Conservation (phyloP, 2,797 vertebrate genomes). For the Nannoperca australis region DNA sequence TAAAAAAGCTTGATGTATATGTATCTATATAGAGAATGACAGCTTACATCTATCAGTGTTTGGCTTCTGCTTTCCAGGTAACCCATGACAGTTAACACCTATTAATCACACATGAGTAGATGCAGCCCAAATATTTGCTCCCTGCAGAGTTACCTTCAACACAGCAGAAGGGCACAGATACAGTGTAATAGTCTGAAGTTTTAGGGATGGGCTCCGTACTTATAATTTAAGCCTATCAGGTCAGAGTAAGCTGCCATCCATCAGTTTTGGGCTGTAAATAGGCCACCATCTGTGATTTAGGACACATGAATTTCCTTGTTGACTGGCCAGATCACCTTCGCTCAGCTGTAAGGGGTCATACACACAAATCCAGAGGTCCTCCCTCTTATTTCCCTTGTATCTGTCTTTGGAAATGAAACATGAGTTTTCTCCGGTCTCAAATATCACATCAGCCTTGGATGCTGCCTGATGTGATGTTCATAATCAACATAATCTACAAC, state of each 20-base stretch:
- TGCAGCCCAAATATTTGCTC: slow-evolving; percentile 15
- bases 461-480: neutral
- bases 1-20: neutral
- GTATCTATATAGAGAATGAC: neutral
- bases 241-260: slow-evolving; percentile 5
- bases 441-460: neutral
- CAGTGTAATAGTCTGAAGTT: neutral
- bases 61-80: slow-evolving; percentile 2
- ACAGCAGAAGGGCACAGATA: neutral
- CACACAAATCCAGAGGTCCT: neutral
- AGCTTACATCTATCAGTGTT: slow-evolving; percentile 30
- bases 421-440: neutral
- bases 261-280: slow-evolving; percentile 26
- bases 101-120: slow-evolving; percentile 28
- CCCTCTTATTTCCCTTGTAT: slow-evolving; percentile 7
- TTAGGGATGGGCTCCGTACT: neutral
- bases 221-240: neutral
- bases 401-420: neutral
- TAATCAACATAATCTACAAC: neutral
- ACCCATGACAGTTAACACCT: neutral
- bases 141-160: slow-evolving; percentile 14
- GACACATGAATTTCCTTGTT: slow-evolving; percentile 12
- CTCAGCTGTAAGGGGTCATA: neutral
- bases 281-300: slow-evolving; percentile 21
- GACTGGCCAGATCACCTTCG: slow-evolving; percentile 20